Conservation (phyloP, 2,113 vertebrate genomes). For the Puntigrus tetrazona region DNA sequence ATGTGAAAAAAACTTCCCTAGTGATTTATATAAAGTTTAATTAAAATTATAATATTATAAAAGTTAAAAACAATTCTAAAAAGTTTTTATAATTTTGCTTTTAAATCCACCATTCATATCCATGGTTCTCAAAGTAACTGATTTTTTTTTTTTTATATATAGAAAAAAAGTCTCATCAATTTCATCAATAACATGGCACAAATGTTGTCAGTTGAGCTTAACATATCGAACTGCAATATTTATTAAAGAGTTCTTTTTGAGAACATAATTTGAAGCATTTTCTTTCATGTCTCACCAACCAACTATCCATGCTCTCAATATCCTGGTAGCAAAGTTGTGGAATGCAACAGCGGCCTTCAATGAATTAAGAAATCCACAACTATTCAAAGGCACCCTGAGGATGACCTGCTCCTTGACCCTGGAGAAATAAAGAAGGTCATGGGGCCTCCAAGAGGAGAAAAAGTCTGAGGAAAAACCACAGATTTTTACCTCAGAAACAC, state of each 20-base stretch:
- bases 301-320: slow-evolving; percentile 21
- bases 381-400: slow-evolving; percentile 54
- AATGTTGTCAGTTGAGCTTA: background rate
- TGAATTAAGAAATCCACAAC: slow-evolving; percentile 59
- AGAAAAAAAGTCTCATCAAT: too few relatives aligned
- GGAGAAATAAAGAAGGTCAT: slow-evolving; percentile 69
- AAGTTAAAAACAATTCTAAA: background rate
- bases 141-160: too few relatives aligned
- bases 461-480: background rate
- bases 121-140: too few relatives aligned
- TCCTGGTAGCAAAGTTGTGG: slow-evolving; percentile 12
- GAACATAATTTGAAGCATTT: background rate
- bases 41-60: too few relatives aligned
- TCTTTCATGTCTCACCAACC: background rate
- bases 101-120: too few relatives aligned
- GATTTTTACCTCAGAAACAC: slow-evolving; percentile 6
- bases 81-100: background rate
- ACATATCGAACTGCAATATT: background rate
- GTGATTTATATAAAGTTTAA: too few relatives aligned
- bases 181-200: background rate
- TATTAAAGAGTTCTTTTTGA: background rate
- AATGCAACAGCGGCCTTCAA: slow-evolving; percentile 58
- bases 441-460: slow-evolving; percentile 37
- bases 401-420: slow-evolving; percentile 64
- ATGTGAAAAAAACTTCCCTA: too few relatives aligned